Percentiles rank a stretch among this genome's conserved stretches.
Conservation (phyloP, 2,888 invertebrate species). For the Microctonus brassicae region DNA sequence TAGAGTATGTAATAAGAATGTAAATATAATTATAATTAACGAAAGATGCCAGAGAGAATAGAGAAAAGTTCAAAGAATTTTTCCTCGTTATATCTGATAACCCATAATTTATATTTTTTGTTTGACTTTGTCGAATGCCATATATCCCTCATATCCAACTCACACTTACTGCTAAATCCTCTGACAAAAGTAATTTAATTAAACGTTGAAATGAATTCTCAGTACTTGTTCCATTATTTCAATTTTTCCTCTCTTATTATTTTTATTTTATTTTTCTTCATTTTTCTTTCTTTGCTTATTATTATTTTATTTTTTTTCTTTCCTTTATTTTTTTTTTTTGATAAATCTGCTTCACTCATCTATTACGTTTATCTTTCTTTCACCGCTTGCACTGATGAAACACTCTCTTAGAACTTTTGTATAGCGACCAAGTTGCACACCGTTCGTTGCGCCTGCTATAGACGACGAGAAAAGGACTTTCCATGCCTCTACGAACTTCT, state of each 20-base stretch:
- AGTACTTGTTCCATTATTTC: constrained; percentile 9
- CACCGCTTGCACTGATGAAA: constrained; percentile 1
- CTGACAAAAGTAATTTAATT: background rate
- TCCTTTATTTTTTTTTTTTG: no score
- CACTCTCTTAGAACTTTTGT: constrained; percentile 25
- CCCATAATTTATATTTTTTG: background rate
- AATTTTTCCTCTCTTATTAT: constrained; percentile 4
- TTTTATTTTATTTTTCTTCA: background rate
- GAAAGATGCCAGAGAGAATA: background rate
- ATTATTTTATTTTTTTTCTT: background rate
- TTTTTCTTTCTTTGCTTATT: background rate
- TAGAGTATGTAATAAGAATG: background rate
- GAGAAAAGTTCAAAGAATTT: background rate
- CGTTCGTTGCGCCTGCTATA: constrained; percentile 2
- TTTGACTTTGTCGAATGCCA: constrained; percentile 2
- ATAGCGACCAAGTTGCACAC: background rate
- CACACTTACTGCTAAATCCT: background rate
- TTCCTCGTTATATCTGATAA: background rate
- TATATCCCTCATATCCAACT: background rate
- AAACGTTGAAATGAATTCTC: background rate
- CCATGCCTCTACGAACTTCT: constrained; percentile 27
- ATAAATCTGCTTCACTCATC: background rate
- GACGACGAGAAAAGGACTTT: constrained; percentile 10
- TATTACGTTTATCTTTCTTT: constrained; percentile 1
- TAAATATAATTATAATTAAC: background rate